Percentiles rank a stretch among this genome's conserved stretches.
Conservation (phyloP, 1,140 invertebrate species). For the Tetragnatha versicolor region DNA sequence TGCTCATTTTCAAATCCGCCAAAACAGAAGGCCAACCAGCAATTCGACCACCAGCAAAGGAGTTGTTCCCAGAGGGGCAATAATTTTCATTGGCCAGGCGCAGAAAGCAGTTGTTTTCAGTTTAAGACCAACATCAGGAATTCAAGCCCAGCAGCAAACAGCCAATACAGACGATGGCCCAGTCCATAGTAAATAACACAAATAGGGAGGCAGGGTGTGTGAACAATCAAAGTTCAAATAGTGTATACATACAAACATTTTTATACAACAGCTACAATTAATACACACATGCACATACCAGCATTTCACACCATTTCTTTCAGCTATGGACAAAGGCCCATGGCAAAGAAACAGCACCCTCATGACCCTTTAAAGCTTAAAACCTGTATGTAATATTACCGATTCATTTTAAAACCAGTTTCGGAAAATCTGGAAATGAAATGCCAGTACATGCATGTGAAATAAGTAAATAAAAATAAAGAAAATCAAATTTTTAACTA, state of each 20-base stretch:
- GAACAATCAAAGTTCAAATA: slow-evolving; percentile 55
- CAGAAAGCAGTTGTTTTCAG: slow-evolving; percentile 39
- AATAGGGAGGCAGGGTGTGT: slow-evolving; percentile 53
- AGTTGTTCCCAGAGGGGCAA: slow-evolving; percentile 40
- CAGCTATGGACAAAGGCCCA: no score
- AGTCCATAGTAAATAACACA: slow-evolving; percentile 53
- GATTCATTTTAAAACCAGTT: no score
- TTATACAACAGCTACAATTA: slow-evolving; percentile 6
- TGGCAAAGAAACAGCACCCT: no score
- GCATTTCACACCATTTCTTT: no score
- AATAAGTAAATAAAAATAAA: no score
- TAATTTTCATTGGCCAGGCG: slow-evolving; percentile 30
- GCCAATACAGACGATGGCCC: slow-evolving; percentile 45
- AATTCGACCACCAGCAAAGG: slow-evolving; percentile 37
- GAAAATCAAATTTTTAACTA: not conserved
- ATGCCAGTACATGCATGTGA: no score
- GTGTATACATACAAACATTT: slow-evolving; percentile 31
- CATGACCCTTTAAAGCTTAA: no score
- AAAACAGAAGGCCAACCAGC: slow-evolving; percentile 47
- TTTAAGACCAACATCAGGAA: slow-evolving; percentile 50
- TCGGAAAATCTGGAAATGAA: no score
- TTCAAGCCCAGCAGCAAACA: slow-evolving; percentile 47
- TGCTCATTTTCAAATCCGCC: slow-evolving; percentile 37
- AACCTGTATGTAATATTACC: no score
- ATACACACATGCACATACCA: not conserved